Base-by-base conservation (phyloP, 2,888 invertebrate genomes). In the Adelphocoris suturalis region DNA sequence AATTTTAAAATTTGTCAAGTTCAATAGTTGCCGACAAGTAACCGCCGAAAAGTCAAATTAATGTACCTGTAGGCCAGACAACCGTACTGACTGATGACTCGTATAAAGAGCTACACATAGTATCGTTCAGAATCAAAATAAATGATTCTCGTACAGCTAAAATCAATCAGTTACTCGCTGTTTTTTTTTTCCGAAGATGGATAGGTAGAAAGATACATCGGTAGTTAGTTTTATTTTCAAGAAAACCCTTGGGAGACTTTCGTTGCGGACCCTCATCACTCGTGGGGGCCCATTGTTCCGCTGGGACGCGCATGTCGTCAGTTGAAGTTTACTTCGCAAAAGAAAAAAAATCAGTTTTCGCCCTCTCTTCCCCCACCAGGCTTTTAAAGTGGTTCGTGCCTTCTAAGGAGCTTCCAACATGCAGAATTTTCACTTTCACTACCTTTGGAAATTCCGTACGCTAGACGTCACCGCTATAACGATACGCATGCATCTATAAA, bases 281-380 rank as follows among this genome's bases (percentile, higher is more conserved):
- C 68, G 19, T 68, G 68, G 68, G 13, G 19, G 19, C 19, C 23
- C 68, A 68, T 68, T 68, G 68, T 68, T 68, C 19, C 68, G 68
- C 68, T 68, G 23, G 68, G 23, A 61, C 19, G 61, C 61, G 16
- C 68, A 19, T 23, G 68, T 68, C 19, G 12, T 68, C 68, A 37
- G 16, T n/a, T n/a, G 57, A 27, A 19, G 19, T 68, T 68, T 23
- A 23, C 68, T 23, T 68, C 5, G 11, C 12, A 12, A 16, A 52
- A 52, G 52, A 52, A 52, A 52, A 68, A 68, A 68, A 68, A 68
- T 68, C 13, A 68, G 23, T 68, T 68, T 68, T 68, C 68, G 68
- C 68, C 68, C 68, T 68, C 23, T 23, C 23, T 68, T 12, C 13
- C 68, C 19, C 68, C 19, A 12, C 12, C 19, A 9, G 11, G 0